Base-by-base conservation (phyloP, 1,140 invertebrate genomes). In the Oreohelix idahoensis region DNA sequence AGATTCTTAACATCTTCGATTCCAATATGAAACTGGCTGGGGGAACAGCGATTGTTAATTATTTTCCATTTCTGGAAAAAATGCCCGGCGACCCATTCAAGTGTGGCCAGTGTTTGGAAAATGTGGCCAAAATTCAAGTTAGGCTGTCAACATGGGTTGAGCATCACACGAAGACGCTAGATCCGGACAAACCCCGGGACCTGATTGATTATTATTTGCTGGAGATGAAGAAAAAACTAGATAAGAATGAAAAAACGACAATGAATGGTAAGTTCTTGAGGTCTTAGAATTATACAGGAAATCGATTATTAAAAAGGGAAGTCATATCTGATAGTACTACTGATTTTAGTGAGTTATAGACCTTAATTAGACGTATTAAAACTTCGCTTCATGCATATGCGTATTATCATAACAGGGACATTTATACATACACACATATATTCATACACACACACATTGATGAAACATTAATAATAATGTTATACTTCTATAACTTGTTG, bases 181-280 rank as follows among this genome's bases (percentile, higher is more conserved):
- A 89, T 77, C 77, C 81, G 26, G 69, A 83, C 4, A 86, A 89
- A 51, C 70, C 87, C 15, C 84, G 86, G 35, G 89, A 90, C 75
- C 88, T 89, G 39, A 88, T 90, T 36, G 89, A 90, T 70, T 85
- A 85, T 15, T 90, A 86, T 63, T 63, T 90, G 10, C 79, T 86
- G 39, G 87, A 84, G 51, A 82, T 88, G 77, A 32, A 79, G 35
- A 32, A 81, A 39, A 84, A 84, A 49, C 53, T 51, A 39, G 45
- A 82, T 35, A 75, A 39, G 23, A 77, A 85, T 23, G 35, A 63
- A 26, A 45, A 79, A 23, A 83, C 83, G 53, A 83, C 85, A 0
- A 82, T 84, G 71, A 63, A 66, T 13, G 80, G 83, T 82, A 75
- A 85, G 81, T 73, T 38, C 1, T 42, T 23, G 1, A 15, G 15